These are phyloP conservation scores for Gymnocephalus cernua DNA, from an alignment of 2,113 vertebrate species.

Conservation along the genomic window DNA sequence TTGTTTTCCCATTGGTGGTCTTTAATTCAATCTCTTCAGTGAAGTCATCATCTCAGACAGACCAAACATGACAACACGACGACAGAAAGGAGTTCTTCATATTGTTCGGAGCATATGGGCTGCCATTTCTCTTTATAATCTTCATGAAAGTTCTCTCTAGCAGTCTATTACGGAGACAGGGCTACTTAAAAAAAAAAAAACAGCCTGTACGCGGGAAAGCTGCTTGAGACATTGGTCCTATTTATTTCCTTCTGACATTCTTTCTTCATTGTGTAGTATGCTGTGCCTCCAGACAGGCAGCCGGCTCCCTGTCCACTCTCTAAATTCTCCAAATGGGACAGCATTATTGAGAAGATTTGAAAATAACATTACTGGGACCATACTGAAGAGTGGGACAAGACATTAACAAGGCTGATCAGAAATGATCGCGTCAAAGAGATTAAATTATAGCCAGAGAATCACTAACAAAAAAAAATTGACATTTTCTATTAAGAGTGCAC, in stretches of 20 bases:
- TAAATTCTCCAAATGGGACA: constrained; percentile 59
- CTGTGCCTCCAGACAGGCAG: constrained; percentile 59
- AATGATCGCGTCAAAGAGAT: constrained; percentile 53
- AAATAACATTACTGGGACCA: background rate
- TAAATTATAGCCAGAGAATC: constrained; percentile 38
- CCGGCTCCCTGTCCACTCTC: constrained; percentile 59
- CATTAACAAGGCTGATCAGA: constrained; percentile 51
- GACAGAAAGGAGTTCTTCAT: constrained; percentile 31
- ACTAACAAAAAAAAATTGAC: constrained; percentile 29
- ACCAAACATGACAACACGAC: constrained; percentile 68
- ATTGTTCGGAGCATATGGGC: constrained; percentile 54
- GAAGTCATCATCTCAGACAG: constrained; percentile 53
- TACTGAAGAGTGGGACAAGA: constrained; percentile 35
- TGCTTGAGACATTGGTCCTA: constrained; percentile 59
- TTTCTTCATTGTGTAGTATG: constrained; percentile 67
- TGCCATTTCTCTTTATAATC: constrained; percentile 63
- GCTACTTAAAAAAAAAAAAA: constrained; percentile 19
- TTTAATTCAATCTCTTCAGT: constrained; percentile 40
- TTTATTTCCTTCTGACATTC: constrained; percentile 73
- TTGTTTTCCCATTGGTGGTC: constrained; percentile 32
- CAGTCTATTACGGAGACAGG: constrained; percentile 60
- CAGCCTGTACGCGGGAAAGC: constrained; percentile 11
- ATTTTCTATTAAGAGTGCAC: constrained; percentile 34
- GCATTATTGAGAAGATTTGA: constrained; percentile 34
- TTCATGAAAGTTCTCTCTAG: constrained; percentile 52